Base-by-base conservation (phyloP, 2,888 invertebrate species). In the Brachypterus glaber region DNA sequence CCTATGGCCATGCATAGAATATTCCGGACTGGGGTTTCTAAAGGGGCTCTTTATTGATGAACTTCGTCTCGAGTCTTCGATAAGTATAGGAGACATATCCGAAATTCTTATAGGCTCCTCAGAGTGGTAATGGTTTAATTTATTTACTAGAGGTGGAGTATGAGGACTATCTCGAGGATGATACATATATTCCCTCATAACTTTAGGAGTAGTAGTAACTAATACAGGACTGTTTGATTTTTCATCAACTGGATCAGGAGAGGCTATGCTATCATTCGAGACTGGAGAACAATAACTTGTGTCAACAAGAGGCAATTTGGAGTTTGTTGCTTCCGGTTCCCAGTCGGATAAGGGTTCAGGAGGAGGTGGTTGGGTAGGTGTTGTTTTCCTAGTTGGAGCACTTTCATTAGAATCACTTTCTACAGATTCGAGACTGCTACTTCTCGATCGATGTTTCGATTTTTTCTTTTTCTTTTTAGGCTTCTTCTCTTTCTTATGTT, bases 391-490 rank as follows among this genome's bases (percentile, higher is more conserved):
- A n/a, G 47, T 50, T 27, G 7, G 48, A 18, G 11, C 44, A 8
- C 46, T 43, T 25, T 39, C 47, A 38, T 64, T 74, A 46, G 74
- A 74, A 21, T 74, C 72, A 36, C 48, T 53, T 9, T 49, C 53
- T 35, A 77, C 67, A 46, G 76, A 76, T 56, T 77, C 79, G 45
- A 81, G 68, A 54, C 81, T 82, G 0, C 79, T 75, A 40, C 80
- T 79, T 35, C 78, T 72, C 25, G 81, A 80, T 39, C 72, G 70
- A 33, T 80, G 77, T 60, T 76, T 74, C 26, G 71, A 69, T 60
- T 79, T 82, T 42, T 80, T 77, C 61, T 78, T 81, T 65, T 77
- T 80, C 62, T 79, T 84, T 53, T 80, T 80, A 29, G 77, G 72
- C 47, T 81, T 80, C 42, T 68, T 62, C 39, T 72, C 69, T 46